These are phyloP conservation scores for Boleophthalmus pectinirostris DNA, from an alignment of 2,113 vertebrate species.

Conservation along the genomic window DNA sequence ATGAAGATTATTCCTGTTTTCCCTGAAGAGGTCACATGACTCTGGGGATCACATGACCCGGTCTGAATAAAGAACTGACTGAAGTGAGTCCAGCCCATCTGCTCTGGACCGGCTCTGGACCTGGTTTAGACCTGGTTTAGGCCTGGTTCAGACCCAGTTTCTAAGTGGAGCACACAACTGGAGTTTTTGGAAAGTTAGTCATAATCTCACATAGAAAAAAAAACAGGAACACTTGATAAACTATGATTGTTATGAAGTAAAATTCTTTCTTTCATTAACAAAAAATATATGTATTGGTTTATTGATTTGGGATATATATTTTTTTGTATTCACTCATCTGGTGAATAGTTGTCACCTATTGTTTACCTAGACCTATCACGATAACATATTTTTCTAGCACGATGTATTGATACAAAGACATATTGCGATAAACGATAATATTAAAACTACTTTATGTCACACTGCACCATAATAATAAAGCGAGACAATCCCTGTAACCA, in stretches of 20 bases:
- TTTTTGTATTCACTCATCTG: background rate
- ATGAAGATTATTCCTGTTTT: constrained; percentile 2
- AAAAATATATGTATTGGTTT: too few relatives aligned
- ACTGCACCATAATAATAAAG: too few relatives aligned
- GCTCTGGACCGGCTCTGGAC: background rate
- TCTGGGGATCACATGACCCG: background rate
- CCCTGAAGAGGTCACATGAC: constrained; percentile 1
- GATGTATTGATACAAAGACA: too few relatives aligned
- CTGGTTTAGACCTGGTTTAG: background rate
- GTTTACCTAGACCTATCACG: too few relatives aligned
- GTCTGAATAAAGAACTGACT: background rate
- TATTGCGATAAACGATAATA: too few relatives aligned
- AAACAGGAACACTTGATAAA: background rate
- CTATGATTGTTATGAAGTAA: too few relatives aligned
- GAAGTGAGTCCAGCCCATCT: constrained; percentile 1
- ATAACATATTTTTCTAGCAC: too few relatives aligned
- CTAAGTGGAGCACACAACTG: constrained; percentile 1
- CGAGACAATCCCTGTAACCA: too few relatives aligned
- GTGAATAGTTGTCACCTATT: background rate
- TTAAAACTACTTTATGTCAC: too few relatives aligned
- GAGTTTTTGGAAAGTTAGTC: background rate
- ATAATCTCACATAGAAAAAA: background rate
- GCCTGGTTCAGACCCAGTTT: background rate
- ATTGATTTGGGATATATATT: too few relatives aligned
- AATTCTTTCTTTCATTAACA: too few relatives aligned